These are phyloP conservation scores for Eristalis arbustorum DNA, from an alignment of 2,888 invertebrate species.

Conservation along the genomic window DNA sequence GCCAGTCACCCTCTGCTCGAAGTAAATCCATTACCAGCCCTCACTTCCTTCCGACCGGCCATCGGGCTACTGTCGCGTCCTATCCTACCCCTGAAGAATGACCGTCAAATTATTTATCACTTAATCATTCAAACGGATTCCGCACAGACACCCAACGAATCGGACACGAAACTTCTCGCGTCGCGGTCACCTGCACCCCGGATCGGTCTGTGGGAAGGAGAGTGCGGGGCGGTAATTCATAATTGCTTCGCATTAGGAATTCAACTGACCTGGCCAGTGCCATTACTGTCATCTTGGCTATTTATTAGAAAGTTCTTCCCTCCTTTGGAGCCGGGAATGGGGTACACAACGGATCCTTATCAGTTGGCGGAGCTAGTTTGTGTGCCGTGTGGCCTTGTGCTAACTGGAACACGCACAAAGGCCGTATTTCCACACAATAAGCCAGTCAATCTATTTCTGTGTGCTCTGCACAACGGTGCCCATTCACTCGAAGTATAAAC, in stretches of 20 bases:
- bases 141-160: slow-evolving; percentile 17
- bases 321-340: neutral
- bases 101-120: slow-evolving; percentile 64
- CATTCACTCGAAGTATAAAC: slow-evolving; percentile 53
- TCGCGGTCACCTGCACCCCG: neutral
- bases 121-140: slow-evolving; percentile 60
- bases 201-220: neutral
- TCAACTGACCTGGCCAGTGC: slow-evolving; percentile 23
- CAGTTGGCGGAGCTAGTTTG: slow-evolving; percentile 45
- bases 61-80: neutral
- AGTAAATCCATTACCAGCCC: slow-evolving; percentile 10
- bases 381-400: slow-evolving; percentile 34
- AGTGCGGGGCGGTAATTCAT: slow-evolving; percentile 21
- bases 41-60: neutral
- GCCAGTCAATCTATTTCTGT: slow-evolving; percentile 51
- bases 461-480: slow-evolving; percentile 42
- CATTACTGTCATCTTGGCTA: slow-evolving; percentile 47
- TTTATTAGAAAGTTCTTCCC: slow-evolving; percentile 46
- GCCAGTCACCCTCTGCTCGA: neutral
- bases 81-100: slow-evolving; percentile 4
- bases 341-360: slow-evolving; percentile 54
- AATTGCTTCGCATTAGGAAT: slow-evolving; percentile 61
- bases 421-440: slow-evolving; percentile 62
- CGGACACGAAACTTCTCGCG: slow-evolving; percentile 1
- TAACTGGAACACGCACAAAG: slow-evolving; percentile 67